A percentile compares a stretch with the other conserved stretches of the same genome.
Conservation (phyloP, 2,113 vertebrate species). For the Morone chrysops region DNA sequence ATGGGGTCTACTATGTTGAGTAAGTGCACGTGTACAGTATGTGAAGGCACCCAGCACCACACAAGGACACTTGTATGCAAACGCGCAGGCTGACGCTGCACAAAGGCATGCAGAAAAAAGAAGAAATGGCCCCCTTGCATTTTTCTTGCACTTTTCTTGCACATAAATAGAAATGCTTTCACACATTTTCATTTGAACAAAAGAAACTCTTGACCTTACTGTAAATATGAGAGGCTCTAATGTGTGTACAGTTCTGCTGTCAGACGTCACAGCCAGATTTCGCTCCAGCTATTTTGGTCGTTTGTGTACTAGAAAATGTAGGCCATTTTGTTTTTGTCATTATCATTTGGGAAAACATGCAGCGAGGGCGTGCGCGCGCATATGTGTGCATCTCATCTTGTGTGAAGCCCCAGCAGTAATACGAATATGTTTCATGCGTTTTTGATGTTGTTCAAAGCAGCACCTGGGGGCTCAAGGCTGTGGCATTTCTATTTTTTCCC, state of each 20-base stretch:
- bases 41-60: background rate
- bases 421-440: slow-evolving; percentile 65
- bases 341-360: slow-evolving; percentile 51
- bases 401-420: slow-evolving; percentile 54
- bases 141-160: slow-evolving; percentile 13
- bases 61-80: background rate
- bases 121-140: background rate
- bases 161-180: background rate
- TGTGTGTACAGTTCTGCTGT: slow-evolving; percentile 4
- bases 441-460: slow-evolving; percentile 73
- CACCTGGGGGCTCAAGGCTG: slow-evolving; percentile 46
- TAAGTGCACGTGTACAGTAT: slow-evolving; percentile 85
- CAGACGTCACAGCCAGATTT: slow-evolving; percentile 14
- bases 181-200: background rate
- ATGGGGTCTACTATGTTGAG: slow-evolving; percentile 99
- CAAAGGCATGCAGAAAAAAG: background rate
- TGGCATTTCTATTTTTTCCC: slow-evolving; percentile 16
- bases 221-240: slow-evolving; percentile 15
- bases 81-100: background rate
- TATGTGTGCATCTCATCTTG: slow-evolving; percentile 31
- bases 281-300: slow-evolving; percentile 33
- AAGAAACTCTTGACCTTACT: slow-evolving; percentile 25
- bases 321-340: slow-evolving; percentile 66
- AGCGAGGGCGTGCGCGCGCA: background rate
- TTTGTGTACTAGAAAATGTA: slow-evolving; percentile 54